Evolutionary conservation across 1,140 invertebrate species (phyloP).

Genomic region (Nasonia giraulti): DNA sequence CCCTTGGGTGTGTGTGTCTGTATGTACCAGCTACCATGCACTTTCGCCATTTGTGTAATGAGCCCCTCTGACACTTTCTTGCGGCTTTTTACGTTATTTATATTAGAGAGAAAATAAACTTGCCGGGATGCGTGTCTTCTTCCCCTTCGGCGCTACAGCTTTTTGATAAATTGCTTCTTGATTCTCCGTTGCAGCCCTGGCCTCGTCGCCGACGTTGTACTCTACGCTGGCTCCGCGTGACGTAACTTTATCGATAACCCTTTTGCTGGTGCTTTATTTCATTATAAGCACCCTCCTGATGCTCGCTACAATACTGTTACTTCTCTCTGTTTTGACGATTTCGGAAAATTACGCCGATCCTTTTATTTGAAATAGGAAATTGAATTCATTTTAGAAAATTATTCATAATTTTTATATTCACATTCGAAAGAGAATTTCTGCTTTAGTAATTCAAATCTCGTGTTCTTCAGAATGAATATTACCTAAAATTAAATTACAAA

Average conservation of each 20-base stretch:
- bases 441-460: too few species aligned
- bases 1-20: neutral
- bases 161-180: conserved; percentile 33
- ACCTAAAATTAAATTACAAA: neutral
- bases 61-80: neutral
- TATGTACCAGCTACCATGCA: neutral
- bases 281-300: neutral
- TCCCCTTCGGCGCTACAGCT: neutral
- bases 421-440: too few species aligned
- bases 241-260: conserved; percentile 23
- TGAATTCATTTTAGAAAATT: too few species aligned
- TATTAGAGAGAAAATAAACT: conserved; percentile 17
- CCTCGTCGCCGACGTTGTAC: neutral
- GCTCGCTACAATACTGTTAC: neutral
- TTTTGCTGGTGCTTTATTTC: neutral
- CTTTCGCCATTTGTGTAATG: conserved; percentile 6
- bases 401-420: too few species aligned
- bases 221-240: neutral
- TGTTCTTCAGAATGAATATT: neutral
- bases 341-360: too few species aligned
- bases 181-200: neutral
- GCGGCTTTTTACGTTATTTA: conserved; percentile 9
- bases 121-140: neutral
- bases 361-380: too few species aligned
- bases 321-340: too few species aligned